phyloP scores from a whole-genome alignment of 2,797 vertebrate genomes.

The Hippopotamyrus pictus region DNA sequence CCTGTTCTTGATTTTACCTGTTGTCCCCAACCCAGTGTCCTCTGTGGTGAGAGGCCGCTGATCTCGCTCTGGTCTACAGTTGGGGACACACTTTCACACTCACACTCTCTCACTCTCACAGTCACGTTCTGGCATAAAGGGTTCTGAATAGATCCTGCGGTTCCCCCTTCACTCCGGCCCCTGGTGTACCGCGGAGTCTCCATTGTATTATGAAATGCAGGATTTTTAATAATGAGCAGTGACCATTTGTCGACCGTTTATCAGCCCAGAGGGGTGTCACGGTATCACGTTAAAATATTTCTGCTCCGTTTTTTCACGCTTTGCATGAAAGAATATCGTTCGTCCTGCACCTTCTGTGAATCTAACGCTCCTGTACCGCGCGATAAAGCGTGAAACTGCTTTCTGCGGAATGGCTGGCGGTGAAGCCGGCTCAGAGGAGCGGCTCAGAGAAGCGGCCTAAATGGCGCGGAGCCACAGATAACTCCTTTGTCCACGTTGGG shows the following conservation, averaged over 20 bases:
- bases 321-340: neutral
- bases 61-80: neutral
- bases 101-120: neutral
- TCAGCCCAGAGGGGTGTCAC: neutral
- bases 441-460: neutral
- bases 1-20: neutral
- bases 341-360: neutral
- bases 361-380: neutral
- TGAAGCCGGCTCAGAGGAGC: neutral
- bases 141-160: neutral
- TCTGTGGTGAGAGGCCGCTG: neutral
- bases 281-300: neutral
- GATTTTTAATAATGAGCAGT: neutral
- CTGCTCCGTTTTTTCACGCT: neutral
- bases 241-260: neutral
- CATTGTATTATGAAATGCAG: neutral
- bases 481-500: neutral
- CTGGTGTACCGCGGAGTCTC: neutral
- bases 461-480: neutral
- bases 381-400: neutral
- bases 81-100: neutral
- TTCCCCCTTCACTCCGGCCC: neutral
- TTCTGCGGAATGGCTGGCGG: neutral
- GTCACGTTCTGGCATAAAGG: neutral
- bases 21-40: neutral